phyloP scores from a whole-genome alignment of 1,140 invertebrate genomes.

The Hylaeus volcanicus region DNA sequence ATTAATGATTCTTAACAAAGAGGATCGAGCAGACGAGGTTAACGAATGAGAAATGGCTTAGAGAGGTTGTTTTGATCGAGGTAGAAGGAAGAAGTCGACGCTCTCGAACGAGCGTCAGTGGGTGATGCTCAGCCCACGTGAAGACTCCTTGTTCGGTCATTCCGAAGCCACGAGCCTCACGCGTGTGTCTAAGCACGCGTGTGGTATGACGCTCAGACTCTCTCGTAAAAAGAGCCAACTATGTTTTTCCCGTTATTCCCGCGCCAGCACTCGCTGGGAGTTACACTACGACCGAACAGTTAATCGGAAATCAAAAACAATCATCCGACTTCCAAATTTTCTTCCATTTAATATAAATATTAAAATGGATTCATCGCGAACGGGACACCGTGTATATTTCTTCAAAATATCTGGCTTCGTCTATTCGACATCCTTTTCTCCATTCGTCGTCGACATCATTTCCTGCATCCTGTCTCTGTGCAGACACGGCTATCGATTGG shows the following conservation, averaged over 20 bases:
- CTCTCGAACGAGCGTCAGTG: conserved; percentile 48
- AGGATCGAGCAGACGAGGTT: background rate
- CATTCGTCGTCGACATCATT: conserved; percentile 19
- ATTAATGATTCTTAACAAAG: too few species aligned
- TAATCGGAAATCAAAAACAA: too few species aligned
- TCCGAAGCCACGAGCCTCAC: conserved; percentile 21
- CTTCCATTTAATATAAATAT: too few species aligned
- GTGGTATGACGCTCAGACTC: conserved; percentile 15
- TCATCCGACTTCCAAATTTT: too few species aligned
- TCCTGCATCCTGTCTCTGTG: conserved; percentile 34
- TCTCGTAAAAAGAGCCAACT: conserved; percentile 9
- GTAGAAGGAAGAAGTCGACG: conserved; percentile 4
- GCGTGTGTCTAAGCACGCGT: conserved; percentile 34
- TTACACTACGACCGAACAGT: background rate
- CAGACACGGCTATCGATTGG: conserved; percentile 9
- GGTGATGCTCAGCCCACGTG: conserved; percentile 53
- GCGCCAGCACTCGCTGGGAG: background rate
- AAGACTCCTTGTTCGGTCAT: conserved; percentile 49
- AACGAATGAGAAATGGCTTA: background rate
- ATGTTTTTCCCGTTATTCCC: conserved; percentile 19
- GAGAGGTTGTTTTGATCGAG: conserved; percentile 6
- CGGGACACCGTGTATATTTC: too few species aligned
- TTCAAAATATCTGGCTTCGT: too few species aligned
- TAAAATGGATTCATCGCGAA: background rate
- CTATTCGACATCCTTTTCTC: background rate